These are phyloP conservation scores for Conistra vaccinii DNA, from an alignment of 2,888 invertebrate species.

Conservation along the genomic window DNA sequence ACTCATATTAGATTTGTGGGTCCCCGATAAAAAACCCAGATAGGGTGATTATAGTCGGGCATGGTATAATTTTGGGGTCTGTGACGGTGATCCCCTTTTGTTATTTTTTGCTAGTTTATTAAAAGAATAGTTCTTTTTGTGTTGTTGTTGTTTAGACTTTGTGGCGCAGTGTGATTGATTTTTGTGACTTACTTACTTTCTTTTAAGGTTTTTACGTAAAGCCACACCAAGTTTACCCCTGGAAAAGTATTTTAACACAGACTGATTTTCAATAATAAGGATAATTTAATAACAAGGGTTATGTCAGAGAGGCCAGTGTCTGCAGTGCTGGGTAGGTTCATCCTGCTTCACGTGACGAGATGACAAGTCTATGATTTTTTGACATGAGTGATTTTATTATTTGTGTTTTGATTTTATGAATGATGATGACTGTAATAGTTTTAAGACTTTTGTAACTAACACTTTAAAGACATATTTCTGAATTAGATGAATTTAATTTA, in stretches of 20 bases:
- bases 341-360: no score
- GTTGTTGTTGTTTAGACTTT: slow-evolving; percentile 57
- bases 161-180: slow-evolving; percentile 58
- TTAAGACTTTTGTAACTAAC: no score
- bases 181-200: slow-evolving; percentile 25
- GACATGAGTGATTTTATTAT: no score
- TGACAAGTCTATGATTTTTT: no score
- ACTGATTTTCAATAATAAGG: no score
- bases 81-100: slow-evolving; percentile 74
- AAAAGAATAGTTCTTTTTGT: slow-evolving; percentile 71
- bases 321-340: no score
- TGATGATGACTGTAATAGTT: no score
- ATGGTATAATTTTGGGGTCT: slow-evolving; percentile 82
- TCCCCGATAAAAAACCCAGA: slow-evolving; percentile 81
- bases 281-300: no score
- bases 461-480: no score
- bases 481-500: no score
- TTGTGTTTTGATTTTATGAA: no score
- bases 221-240: neutral
- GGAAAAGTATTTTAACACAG: neutral
- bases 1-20: slow-evolving; percentile 87
- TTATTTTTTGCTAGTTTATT: slow-evolving; percentile 73
- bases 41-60: slow-evolving; percentile 82
- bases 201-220: slow-evolving; percentile 2
- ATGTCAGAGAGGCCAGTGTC: no score